Conservation (phyloP, 2,113 vertebrate species). For the Petaurus breviceps region DNA sequence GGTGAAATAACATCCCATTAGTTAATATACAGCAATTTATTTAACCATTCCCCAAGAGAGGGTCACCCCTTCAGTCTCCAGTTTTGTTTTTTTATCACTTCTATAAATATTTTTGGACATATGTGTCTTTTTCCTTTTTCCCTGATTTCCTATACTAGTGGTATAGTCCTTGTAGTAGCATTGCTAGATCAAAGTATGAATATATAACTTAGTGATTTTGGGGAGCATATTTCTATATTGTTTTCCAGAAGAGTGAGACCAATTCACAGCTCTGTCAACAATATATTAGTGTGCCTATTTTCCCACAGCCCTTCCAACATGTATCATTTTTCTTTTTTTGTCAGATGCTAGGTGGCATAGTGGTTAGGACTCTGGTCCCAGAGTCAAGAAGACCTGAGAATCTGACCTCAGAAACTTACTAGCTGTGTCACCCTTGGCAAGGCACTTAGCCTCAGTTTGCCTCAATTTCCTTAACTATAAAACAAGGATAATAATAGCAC, state of each 20-base stretch:
- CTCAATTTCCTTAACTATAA: background rate
- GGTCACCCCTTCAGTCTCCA: background rate
- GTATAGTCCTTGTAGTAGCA: background rate
- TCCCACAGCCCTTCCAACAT: background rate
- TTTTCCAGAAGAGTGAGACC: background rate
- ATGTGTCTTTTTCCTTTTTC: background rate
- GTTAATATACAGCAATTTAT: background rate
- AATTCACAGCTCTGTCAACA: background rate
- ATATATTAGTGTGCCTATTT: background rate
- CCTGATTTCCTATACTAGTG: background rate
- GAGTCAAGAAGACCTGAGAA: background rate
- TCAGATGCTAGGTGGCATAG: background rate
- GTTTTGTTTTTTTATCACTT: background rate
- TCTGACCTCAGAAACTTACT: background rate
- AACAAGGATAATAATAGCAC: background rate
- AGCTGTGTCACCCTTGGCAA: background rate
- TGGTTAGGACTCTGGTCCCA: background rate
- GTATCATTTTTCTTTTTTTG: too few species aligned
- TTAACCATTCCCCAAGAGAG: background rate
- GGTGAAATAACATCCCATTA: background rate
- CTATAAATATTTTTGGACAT: background rate
- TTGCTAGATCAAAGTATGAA: background rate
- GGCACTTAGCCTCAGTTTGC: background rate
- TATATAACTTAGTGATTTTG: background rate
- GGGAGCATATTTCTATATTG: background rate